Evolutionary conservation across 37 sponge, comb jelly and placozoan species (phyloP), one percentile per base, ranked within the genome.

Genomic region (Chondrosia reniformis): DNA sequence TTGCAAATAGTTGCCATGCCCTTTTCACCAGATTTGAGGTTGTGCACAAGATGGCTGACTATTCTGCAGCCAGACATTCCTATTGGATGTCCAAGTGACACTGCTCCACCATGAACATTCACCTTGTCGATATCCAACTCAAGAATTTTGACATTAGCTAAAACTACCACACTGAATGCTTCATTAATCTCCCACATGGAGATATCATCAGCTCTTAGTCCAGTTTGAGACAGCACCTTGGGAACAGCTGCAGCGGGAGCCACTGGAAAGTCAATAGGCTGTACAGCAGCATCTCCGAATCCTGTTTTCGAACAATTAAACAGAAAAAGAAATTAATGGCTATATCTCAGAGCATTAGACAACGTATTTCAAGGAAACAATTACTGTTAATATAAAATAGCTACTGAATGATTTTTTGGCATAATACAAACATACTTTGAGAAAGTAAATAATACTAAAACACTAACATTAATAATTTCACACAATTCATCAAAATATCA

Each of bases 81-180:
- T 45, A 97, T 94, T 0, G 98, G 98, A 77, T 97, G 98, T 12
- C 98, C 98, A n/a, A 97, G 82, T 0, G 98, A 91, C 21, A 97
- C 95, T 28, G 98, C 98, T 34, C 96, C 91, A 64, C 91, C 95
- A 41, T 95, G 74, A 7, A 92, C 58, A 38, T 95, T 95, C 33
- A 92, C 92, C 43, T 15, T 44, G 25, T 25, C 49, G 4, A 85
- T 79, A 66, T 92, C 81, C n/a, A 95, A 63, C 25, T 85, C 87
- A 57, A 97, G 83, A 54, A 94, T 49, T 81, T 97, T 94, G 56
- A 85, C 86, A 76, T 88, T 94, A 25, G 95, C 98, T 21, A 97
- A 74, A 0, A 85, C 98, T 3, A 94, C 98, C 25, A 94, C 98
- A 27, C 90, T 86, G 83, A 97, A 97, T 1, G 98, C 98, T 77